Evolutionary conservation across 2,888 invertebrate species (phyloP), one percentile per base, ranked within the genome.

Genomic region (Cheilosia pagana): DNA sequence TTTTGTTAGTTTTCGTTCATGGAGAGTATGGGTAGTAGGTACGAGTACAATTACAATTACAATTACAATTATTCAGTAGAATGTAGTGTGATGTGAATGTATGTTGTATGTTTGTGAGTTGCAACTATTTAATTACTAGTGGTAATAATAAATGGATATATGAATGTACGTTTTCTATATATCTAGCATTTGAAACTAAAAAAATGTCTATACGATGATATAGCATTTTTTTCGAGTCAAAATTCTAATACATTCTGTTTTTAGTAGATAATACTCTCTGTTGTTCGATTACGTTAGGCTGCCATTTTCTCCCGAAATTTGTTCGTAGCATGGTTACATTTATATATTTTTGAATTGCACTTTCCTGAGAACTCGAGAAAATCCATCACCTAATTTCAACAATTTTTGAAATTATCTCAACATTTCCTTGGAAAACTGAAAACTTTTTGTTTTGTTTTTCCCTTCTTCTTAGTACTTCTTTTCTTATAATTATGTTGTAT

Each of bases 341-440:
- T 7, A 35, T 31, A 31, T 35, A 35, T 21, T 16, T 71, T 75
- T 35, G 72, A 43, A 76, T 88, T 88, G 88, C 87, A 88, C 86
- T 89, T 89, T 88, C 89, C 88, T 88, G 85, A 88, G 89, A 89
- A 89, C 89, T 89, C 89, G 89, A 88, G 74, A 88, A 87, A 88
- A 88, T 88, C 89, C 88, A 88, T 88, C 88, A 89, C 87, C 88
- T 88, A 88, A 88, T 88, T 88, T 88, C 88, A 88, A 86, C 0
- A 35, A 4, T 35, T 76, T 1, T 68, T 81, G 81, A 81, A 81
- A 81, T 86, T 86, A 86, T 86, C 14, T 74, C 35, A 4, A 12
- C n/a, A 25, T 41, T 23, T 10, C 50, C n/a, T 35, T 68, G 63
- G 45, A 57, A 35, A 41, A 39, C 43, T 7, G 28, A 28, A 28